Evolutionary conservation across 2,888 invertebrate genomes (phyloP), one percentile per base, ranked within the genome.

Genomic region (Eupithecia exiguata): DNA sequence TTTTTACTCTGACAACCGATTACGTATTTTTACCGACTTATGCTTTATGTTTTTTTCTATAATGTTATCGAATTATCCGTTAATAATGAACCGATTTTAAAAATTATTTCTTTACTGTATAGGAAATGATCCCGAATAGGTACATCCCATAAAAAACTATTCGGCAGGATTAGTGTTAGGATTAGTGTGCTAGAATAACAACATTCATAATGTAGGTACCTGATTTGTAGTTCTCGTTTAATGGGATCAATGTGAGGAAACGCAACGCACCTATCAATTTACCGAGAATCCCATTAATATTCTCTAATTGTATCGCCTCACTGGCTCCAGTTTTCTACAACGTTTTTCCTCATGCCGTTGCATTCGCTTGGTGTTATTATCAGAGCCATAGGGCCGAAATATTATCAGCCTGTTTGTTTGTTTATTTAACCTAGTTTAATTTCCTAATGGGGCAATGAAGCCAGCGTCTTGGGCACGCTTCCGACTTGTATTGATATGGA

Each of bases 331-430:
- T 62, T 69, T 71, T 71, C 30, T 66, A 62, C 70, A 71, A 75
- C 30, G 81, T 85, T 90, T 38, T 91, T 90, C 92, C 92, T 92
- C 91, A 91, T 79, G 87, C 81, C 79, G 74, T 89, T 87, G 83
- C 89, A 84, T 82, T 90, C 85, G 43, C 43, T 69, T 77, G 73
- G 69, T 72, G 72, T 77, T 78, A 3, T 43, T 43, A 78, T 78
- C 68, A 53, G 68, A 49, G 49, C 70, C 36, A 65, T 49, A 58
- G 63, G 43, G 61, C 66, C 74, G 58, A 76, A 73, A 72, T 69
- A 72, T 65, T 68, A 40, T 62, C 63, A 49, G 46, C n/a, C 46
- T 46, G 38, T 61, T 18, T 46, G 30, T 69, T 40, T 69, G 66
- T 66, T 61, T 66, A 40, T 43, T 73, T 40, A 58, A 58, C 58